Evolutionary conservation across 1,140 invertebrate genomes (phyloP).

Genomic region (Scaptomyza hsui): DNA sequence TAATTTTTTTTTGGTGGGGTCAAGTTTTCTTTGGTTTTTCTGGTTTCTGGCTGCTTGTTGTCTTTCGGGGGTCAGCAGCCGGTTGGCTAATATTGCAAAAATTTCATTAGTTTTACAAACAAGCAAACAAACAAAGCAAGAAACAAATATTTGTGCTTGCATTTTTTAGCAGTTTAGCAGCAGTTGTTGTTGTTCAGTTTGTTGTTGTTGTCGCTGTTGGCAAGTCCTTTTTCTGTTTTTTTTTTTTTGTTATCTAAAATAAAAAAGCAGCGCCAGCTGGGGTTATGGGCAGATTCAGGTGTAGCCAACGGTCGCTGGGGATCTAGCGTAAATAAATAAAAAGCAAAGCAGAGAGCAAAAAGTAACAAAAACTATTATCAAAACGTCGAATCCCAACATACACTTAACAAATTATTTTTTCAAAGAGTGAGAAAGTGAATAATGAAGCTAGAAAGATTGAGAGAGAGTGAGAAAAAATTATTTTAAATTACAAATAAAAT

Average conservation of each 20-base stretch:
- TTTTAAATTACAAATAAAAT: no score
- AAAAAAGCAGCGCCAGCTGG: slow-evolving; percentile 55
- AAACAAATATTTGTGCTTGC: slow-evolving; percentile 79
- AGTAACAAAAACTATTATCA: slow-evolving; percentile 5
- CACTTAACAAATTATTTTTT: slow-evolving; percentile 19
- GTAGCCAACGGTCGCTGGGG: slow-evolving; percentile 55
- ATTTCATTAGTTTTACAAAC: slow-evolving; percentile 81
- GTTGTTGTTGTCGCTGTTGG: slow-evolving; percentile 32
- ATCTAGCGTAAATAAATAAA: slow-evolving; percentile 66
- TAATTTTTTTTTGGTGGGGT: slow-evolving; percentile 50
- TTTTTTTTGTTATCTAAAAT: slow-evolving; percentile 74
- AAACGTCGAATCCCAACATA: slow-evolving; percentile 34
- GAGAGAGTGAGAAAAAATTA: no score
- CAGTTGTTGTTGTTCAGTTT: slow-evolving; percentile 38
- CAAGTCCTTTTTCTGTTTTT: slow-evolving; percentile 51
- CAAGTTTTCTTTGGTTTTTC: slow-evolving; percentile 48
- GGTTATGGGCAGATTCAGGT: slow-evolving; percentile 66
- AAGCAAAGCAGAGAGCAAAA: slow-evolving; percentile 22
- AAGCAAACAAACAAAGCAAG: slow-evolving; percentile 78
- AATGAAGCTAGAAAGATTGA: no score
- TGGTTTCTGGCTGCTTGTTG: slow-evolving; percentile 51
- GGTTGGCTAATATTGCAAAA: slow-evolving; percentile 76
- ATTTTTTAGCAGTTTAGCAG: slow-evolving; percentile 77
- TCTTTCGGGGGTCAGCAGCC: slow-evolving; percentile 61
- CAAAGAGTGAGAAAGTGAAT: neutral